Conservation (phyloP, 2,888 invertebrate species). For the Zygaena filipendulae region DNA sequence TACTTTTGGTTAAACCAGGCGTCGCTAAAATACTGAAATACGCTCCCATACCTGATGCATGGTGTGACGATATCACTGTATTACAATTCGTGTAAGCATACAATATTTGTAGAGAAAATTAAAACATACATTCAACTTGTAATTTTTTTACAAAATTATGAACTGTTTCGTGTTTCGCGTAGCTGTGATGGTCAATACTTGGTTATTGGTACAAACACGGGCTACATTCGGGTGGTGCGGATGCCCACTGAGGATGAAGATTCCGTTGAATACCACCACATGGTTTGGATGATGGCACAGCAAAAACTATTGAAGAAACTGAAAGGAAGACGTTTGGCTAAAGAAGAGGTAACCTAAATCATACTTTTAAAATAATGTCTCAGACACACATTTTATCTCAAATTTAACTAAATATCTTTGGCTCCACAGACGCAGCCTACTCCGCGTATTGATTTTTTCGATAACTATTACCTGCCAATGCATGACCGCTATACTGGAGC, state of each 20-base stretch:
- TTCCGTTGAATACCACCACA: constrained; percentile 28
- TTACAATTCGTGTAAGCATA: constrained; percentile 49
- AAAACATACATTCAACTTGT: too few relatives aligned
- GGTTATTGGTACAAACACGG: constrained; percentile 45
- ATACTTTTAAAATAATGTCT: too few relatives aligned
- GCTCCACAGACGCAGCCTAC: constrained; percentile 39
- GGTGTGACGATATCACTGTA: constrained; percentile 45
- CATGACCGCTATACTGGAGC: constrained; percentile 79
- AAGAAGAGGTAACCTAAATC: constrained; percentile 41
- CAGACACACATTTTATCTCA: too few relatives aligned
- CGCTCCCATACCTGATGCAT: constrained; percentile 45
- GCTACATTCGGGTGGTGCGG: constrained; percentile 45
- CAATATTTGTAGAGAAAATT: neutral
- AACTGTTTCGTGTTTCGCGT: too few relatives aligned
- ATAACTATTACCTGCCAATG: constrained; percentile 78
- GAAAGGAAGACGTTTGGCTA: constrained; percentile 51
- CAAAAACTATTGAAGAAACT: constrained; percentile 43
- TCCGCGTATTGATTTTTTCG: constrained; percentile 51
- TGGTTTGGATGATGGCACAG: constrained; percentile 33
- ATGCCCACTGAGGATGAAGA: constrained; percentile 51
- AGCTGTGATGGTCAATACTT: constrained; percentile 47
- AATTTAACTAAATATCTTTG: too few relatives aligned
- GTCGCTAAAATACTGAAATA: constrained; percentile 43
- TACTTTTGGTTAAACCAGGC: constrained; percentile 41
- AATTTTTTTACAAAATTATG: constrained; percentile 1